Evolutionary conservation across 2,113 vertebrate genomes (phyloP), one percentile per base, ranked within the genome.

Genomic region (Corapipo altera): DNA sequence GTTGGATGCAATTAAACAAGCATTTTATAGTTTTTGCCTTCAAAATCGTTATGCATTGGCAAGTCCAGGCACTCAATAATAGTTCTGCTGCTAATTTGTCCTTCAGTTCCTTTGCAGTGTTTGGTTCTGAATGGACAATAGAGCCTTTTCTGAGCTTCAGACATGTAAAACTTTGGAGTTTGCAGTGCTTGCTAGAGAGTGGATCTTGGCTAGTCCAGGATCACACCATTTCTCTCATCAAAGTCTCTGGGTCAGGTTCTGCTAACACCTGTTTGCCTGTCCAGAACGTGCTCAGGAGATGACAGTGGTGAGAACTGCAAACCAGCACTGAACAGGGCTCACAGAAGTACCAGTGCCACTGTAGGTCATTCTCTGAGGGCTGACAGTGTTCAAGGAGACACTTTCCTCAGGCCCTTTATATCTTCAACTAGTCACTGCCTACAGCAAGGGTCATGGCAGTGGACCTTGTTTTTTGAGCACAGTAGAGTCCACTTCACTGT

Each of bases 221-320:
- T 59, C 37, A 12, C 28, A 15, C 13, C 0, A 0, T 61, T 61
- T 59, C 22, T 70, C 11, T 26, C 30, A 16, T n/a, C 9, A 11
- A 8, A 67, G 12, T 48, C 18, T 86, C 10, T 41, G 58, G 37
- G 12, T 49, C 37, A 11, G 12, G 44, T 59, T 65, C 39, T 52
- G 16, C 4, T 51, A 39, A 69, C 6, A 7, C 5, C 23, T 51
- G 11, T 73, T 49, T 84, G 12, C 27, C n/a, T 57, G n/a, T 35
- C 48, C 64, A 35, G 37, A 75, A 35, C 43, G 54, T 0, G 1
- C 23, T 66, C 8, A 5, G 39, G 43, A 61, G 52, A 20, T 43
- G 65, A 46, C 18, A 58, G 52, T 12, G 37, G 12, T 23, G 44
- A 65, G 65, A 66, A 30, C 17, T 57, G 13, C 49, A 66, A 49